Percentiles rank a stretch among this genome's conserved stretches.
Conservation (phyloP, 2,113 vertebrate genomes). For the Microtus montanus region DNA sequence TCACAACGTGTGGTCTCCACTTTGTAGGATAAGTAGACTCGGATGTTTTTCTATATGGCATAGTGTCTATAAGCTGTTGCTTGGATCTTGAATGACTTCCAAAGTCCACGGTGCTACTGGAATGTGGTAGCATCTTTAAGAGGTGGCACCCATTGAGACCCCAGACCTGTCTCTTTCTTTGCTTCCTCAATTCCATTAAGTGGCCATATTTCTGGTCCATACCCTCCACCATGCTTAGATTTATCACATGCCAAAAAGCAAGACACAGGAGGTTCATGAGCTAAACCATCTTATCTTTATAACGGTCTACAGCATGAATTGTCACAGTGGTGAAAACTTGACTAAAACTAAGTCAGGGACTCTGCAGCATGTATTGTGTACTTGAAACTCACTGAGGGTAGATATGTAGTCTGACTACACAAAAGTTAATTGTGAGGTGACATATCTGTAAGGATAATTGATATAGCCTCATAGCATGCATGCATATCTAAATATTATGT, state of each 20-base stretch:
- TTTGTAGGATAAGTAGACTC: not conserved
- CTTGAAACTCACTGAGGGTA: not conserved
- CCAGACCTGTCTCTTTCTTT: not conserved
- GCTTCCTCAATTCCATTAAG: not conserved
- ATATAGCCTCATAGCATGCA: not conserved
- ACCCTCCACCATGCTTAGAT: too few species aligned
- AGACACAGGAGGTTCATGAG: too few species aligned
- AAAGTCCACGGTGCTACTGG: not conserved
- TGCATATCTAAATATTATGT: not conserved
- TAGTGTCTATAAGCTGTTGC: not conserved
- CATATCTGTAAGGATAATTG: not conserved
- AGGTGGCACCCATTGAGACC: not conserved
- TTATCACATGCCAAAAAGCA: not conserved
- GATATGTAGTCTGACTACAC: not conserved
- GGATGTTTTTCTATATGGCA: not conserved
- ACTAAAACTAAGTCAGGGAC: not conserved
- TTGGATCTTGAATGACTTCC: not conserved
- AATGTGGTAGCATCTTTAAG: not conserved
- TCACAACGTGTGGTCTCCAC: not conserved
- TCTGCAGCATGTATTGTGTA: too few species aligned
- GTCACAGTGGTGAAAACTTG: not conserved
- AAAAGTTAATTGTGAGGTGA: not conserved
- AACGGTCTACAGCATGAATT: not conserved
- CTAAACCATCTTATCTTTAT: not conserved
- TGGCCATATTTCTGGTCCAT: not conserved